Conservation (phyloP, 2,797 vertebrate genomes). For the Gila robusta region DNA sequence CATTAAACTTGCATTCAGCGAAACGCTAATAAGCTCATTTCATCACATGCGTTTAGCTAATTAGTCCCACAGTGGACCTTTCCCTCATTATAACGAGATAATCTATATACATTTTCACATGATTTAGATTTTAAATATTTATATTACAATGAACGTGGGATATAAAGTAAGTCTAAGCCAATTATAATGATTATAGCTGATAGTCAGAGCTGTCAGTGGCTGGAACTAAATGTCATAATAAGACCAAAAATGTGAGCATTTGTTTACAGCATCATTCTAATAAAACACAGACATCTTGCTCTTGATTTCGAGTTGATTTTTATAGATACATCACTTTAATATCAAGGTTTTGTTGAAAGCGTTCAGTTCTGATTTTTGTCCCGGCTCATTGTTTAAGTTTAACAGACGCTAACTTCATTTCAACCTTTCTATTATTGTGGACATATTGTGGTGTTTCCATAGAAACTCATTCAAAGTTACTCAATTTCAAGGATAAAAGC, state of each 20-base stretch:
- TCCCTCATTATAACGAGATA: slow-evolving; percentile 10
- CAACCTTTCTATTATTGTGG: neutral
- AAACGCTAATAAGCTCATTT: slow-evolving; percentile 19
- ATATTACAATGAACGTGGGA: neutral
- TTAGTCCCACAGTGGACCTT: slow-evolving; percentile 29
- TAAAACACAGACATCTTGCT: neutral
- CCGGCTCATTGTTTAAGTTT: neutral
- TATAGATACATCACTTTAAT: neutral
- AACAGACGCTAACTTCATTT: neutral
- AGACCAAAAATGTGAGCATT: neutral
- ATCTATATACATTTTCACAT: slow-evolving; percentile 31
- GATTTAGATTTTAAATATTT: slow-evolving; percentile 30
- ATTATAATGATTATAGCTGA: slow-evolving; percentile 7
- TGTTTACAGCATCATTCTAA: neutral
- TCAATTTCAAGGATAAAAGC: slow-evolving; percentile 12
- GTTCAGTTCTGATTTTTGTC: neutral
- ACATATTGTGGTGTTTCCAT: slow-evolving; percentile 13
- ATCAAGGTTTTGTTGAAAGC: neutral
- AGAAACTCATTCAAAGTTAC: neutral
- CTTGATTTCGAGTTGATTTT: neutral
- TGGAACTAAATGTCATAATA: neutral
- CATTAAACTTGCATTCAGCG: slow-evolving; percentile 17
- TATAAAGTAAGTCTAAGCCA: neutral
- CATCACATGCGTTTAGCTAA: slow-evolving; percentile 18
- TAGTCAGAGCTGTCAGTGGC: slow-evolving; percentile 9